Conservation (phyloP, 2,888 invertebrate species). For the Drosophila austrosaltans region DNA sequence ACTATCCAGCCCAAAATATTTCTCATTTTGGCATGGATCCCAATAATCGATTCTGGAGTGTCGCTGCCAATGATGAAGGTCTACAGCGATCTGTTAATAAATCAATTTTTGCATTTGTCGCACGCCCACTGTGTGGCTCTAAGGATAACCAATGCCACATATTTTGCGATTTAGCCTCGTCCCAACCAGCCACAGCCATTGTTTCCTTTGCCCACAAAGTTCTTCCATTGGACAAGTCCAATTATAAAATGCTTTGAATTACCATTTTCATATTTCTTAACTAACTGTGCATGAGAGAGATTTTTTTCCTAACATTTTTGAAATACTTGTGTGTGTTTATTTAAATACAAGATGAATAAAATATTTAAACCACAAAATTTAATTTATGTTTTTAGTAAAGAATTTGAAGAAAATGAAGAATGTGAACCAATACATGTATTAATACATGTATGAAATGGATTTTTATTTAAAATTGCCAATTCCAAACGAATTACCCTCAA, state of each 20-base stretch:
- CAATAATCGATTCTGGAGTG: conserved; percentile 91
- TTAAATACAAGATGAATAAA: not conserved
- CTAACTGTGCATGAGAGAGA: conserved; percentile 5
- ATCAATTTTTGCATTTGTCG: conserved; percentile 97
- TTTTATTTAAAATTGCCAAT: too few species aligned
- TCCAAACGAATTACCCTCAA: too few species aligned
- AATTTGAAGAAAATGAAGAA: not conserved
- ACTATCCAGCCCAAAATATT: conserved; percentile 94
- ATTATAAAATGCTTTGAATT: conserved; percentile 47
- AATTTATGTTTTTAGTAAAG: not conserved
- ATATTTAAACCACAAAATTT: not conserved
- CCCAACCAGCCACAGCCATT: conserved; percentile 95
- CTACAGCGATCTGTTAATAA: conserved; percentile 60
- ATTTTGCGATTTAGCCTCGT: conserved; percentile 96
- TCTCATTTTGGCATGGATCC: conserved; percentile 97
- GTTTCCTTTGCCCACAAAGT: conserved; percentile 85
- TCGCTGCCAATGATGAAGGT: conserved; percentile 57
- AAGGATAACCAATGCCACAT: conserved; percentile 98
- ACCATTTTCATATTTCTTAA: conserved; percentile 1
- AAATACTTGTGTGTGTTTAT: conserved; percentile 1
- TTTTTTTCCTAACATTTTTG: not conserved
- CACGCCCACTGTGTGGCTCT: conserved; percentile 91
- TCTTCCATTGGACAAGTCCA: conserved; percentile 69
- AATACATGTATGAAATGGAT: too few species aligned
- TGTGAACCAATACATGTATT: not conserved